These are phyloP conservation scores for Pyrrhosoma nymphula DNA, from an alignment of 2,888 invertebrate genomes.

Conservation along the genomic window DNA sequence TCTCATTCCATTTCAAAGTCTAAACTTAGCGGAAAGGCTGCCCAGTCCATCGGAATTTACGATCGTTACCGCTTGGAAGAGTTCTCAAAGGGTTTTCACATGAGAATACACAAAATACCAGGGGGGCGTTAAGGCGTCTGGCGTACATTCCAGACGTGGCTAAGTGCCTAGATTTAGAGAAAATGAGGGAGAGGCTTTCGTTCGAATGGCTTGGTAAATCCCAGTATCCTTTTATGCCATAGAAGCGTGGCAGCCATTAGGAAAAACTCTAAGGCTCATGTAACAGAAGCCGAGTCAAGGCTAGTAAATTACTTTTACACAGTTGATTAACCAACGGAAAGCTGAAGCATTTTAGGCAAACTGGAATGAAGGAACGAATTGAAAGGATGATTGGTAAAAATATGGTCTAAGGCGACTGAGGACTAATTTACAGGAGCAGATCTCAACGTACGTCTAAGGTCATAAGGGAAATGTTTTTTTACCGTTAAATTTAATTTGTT, in stretches of 20 bases:
- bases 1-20: neutral
- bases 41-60: constrained; percentile 9
- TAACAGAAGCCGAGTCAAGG: neutral
- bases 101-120: constrained; percentile 15
- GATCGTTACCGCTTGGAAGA: neutral
- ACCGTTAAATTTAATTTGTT: too few relatives aligned
- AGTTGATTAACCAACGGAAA: too few relatives aligned
- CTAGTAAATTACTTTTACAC: neutral
- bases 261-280: too few relatives aligned
- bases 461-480: too few relatives aligned
- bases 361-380: too few relatives aligned
- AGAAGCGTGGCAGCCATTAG: too few relatives aligned
- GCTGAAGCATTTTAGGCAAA: too few relatives aligned
- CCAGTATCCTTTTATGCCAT: neutral
- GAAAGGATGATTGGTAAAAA: too few relatives aligned
- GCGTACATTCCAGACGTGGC: constrained; percentile 5
- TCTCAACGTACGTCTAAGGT: too few relatives aligned
- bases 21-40: neutral
- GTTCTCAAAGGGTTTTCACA: neutral
- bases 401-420: too few relatives aligned
- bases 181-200: neutral
- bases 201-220: neutral
- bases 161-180: neutral
- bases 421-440: too few relatives aligned
- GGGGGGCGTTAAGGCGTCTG: neutral